phyloP scores from a whole-genome alignment of 2,113 vertebrate genomes.

The Albula glossodonta region DNA sequence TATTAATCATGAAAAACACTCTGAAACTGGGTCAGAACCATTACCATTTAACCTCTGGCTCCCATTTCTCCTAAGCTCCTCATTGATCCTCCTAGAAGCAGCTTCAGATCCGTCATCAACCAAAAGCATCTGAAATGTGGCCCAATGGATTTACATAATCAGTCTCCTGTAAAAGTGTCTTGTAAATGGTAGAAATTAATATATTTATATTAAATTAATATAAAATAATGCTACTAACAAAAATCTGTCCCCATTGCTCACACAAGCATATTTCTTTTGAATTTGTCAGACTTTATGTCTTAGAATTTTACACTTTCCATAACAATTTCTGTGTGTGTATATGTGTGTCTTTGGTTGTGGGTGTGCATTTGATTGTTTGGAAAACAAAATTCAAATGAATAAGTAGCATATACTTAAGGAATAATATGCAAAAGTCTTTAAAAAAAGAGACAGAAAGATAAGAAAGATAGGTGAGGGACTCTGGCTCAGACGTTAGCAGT shows the following conservation, averaged over 20 bases:
- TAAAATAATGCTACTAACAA: neutral
- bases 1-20: neutral
- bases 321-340: neutral
- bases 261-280: neutral
- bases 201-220: no score
- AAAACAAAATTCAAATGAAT: no score
- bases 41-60: neutral
- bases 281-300: neutral
- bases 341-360: neutral
- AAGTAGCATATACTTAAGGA: no score
- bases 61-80: neutral
- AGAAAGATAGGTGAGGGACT: neutral
- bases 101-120: neutral
- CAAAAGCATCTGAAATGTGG: neutral
- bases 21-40: neutral
- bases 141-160: neutral
- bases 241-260: neutral
- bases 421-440: neutral
- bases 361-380: no score
- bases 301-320: neutral
- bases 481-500: neutral
- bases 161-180: neutral
- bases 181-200: neutral
- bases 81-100: neutral
- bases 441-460: neutral